Evolutionary conservation across 2,113 vertebrate species (phyloP).

Genomic region (Kobus ellipsiprymnus): DNA sequence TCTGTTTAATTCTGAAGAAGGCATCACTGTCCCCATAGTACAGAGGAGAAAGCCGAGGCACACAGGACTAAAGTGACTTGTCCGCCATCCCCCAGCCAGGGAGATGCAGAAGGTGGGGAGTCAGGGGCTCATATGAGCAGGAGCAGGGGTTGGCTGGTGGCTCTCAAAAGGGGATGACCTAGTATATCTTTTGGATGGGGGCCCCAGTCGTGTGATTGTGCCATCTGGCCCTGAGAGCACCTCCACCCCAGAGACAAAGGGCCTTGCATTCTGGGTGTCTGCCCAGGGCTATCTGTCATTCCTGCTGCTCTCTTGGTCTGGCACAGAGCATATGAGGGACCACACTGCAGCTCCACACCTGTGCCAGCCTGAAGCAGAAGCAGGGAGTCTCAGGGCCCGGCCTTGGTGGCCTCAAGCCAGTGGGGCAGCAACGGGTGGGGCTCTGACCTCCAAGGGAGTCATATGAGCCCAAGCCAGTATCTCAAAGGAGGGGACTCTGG

Average conservation of each 20-base stretch:
- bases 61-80: not conserved
- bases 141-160: not conserved
- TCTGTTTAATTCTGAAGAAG: not conserved
- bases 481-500: not conserved
- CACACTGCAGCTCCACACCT: fast-evolving
- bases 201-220: not conserved
- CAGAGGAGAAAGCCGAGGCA: not conserved
- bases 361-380: not conserved
- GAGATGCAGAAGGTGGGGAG: not conserved
- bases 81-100: not conserved
- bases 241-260: not conserved
- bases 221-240: not conserved
- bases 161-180: not conserved
- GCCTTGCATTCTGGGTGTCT: not conserved
- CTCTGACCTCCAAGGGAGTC: not conserved
- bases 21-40: not conserved
- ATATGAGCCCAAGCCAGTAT: not conserved
- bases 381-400: not conserved
- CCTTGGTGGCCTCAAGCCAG: not conserved
- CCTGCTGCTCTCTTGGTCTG: not conserved
- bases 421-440: not conserved
- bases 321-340: not conserved
- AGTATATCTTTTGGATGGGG: not conserved
- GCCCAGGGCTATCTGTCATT: not conserved
- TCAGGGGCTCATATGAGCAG: not conserved